Evolutionary conservation across 1,140 invertebrate genomes (phyloP), one percentile per base, ranked within the genome.

Genomic region (Paralvinella palmiformis): DNA sequence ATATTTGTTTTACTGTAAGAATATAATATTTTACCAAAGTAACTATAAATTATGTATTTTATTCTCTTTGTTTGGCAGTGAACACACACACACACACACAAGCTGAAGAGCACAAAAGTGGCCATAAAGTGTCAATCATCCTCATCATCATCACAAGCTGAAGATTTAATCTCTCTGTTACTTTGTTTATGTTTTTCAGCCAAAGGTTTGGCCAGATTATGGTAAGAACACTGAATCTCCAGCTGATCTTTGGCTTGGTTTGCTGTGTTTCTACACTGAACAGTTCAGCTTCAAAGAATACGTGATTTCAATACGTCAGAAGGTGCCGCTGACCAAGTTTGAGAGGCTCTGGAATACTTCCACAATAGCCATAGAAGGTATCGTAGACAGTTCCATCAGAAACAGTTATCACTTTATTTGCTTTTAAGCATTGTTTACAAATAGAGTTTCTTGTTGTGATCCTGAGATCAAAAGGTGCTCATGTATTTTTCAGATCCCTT

Each of bases 271-370:
- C 72, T 87, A 86, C 71, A 80, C 84, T 20, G 84, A 85, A 72
- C 72, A 77, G 10, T 87, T 87, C 72, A 80, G 85, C 68, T 83
- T 82, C 68, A 76, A 81, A 22, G 78, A 84, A 7, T 59, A 78
- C 69, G 85, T 87, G 6, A 79, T 87, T 27, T 82, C 75, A 35
- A 85, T 86, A n/a, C 72, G 83, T 35, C 84, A 84, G 65, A 70
- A 68, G 5, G 72, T 72, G 36, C 75, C 75, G 3, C 70, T 87
- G 13, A 81, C 79, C 2, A 77, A 82, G 41, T 81, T 85, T 69
- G 83, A 85, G 63, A 87, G 86, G 67, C 72, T 84, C 17, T 87
- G 86, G 86, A 84, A 81, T 64, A 79, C 81, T 5, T 77, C 81
- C 52, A 77, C 77, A 57, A 78, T 87, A 53, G 85, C 85, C 0